A percentile compares a stretch with the other conserved stretches of the same genome.
Evolutionary conservation across 2,797 vertebrate species (phyloP).

Genomic region (Cyprinella venusta): DNA sequence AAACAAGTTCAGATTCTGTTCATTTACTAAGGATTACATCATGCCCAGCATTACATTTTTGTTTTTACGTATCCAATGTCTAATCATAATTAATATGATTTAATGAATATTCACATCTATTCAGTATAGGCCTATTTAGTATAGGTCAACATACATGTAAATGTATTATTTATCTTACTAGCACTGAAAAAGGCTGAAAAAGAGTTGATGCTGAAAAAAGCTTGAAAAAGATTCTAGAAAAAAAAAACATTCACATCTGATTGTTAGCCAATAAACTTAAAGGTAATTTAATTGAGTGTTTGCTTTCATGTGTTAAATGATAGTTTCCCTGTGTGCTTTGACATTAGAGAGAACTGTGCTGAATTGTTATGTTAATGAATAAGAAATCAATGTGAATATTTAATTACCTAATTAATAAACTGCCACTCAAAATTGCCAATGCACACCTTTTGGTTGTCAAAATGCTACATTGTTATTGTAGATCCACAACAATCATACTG

Average conservation of each 20-base stretch:
- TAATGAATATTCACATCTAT: not conserved
- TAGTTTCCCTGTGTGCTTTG: slow-evolving; percentile 32
- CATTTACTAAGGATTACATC: not conserved
- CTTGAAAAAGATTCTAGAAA: not conserved
- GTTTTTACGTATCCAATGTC: not conserved
- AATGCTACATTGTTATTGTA: slow-evolving; percentile 25
- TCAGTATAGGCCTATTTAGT: too few species aligned
- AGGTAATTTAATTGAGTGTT: slow-evolving; percentile 42
- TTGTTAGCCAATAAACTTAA: slow-evolving; percentile 33
- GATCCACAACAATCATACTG: not conserved
- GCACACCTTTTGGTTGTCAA: slow-evolving; percentile 15
- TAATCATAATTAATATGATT: too few species aligned
- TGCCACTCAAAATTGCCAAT: slow-evolving; percentile 37
- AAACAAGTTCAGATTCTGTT: not conserved
- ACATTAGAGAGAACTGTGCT: slow-evolving; percentile 3
- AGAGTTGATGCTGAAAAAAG: not conserved
- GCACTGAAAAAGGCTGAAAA: too few species aligned
- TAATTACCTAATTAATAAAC: slow-evolving; percentile 34
- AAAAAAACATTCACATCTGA: slow-evolving; percentile 4
- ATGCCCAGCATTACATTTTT: not conserved
- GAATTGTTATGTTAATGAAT: slow-evolving; percentile 31
- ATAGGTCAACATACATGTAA: not conserved
- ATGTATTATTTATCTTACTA: not conserved
- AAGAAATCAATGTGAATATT: slow-evolving; percentile 33
- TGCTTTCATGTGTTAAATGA: slow-evolving; percentile 51